A percentile compares a stretch with the other conserved stretches of the same genome.
Evolutionary conservation across 2,113 vertebrate genomes (phyloP).

Genomic region (Argyrosomus japonicus): DNA sequence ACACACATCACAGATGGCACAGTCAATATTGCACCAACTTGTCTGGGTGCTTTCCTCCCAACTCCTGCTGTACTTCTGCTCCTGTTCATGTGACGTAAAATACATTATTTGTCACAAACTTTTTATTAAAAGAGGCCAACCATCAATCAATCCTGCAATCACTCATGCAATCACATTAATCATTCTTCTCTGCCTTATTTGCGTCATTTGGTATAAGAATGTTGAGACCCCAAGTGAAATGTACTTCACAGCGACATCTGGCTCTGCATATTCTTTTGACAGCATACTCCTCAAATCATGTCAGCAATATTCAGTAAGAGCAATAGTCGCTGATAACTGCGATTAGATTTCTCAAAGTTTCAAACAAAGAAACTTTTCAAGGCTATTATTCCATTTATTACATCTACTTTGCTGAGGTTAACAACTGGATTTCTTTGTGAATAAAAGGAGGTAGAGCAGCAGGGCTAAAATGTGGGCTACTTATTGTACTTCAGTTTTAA

Average conservation of each 20-base stretch:
- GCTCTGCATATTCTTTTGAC: constrained; percentile 65
- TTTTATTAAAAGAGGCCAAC: constrained; percentile 76
- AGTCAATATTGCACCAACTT: constrained; percentile 84
- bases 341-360: constrained; percentile 72
- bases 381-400: constrained; percentile 40
- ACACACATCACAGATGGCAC: constrained; percentile 80
- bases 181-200: constrained; percentile 73
- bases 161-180: constrained; percentile 82
- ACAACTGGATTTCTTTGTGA: constrained; percentile 29
- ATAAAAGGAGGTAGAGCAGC: constrained; percentile 4
- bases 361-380: constrained; percentile 63
- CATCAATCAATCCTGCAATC: constrained; percentile 80
- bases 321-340: constrained; percentile 64
- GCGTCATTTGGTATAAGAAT: constrained; percentile 73
- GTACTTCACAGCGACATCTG: constrained; percentile 59
- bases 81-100: constrained; percentile 81
- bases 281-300: constrained; percentile 56
- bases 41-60: constrained; percentile 71
- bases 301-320: constrained; percentile 66
- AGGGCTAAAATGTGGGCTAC: constrained; percentile 4
- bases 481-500: constrained; percentile 8
- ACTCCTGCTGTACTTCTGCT: constrained; percentile 66
- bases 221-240: constrained; percentile 69
- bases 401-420: constrained; percentile 30
- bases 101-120: constrained; percentile 87